These are phyloP conservation scores for Cepphus grylle DNA, from an alignment of 2,113 vertebrate genomes.

Conservation along the genomic window DNA sequence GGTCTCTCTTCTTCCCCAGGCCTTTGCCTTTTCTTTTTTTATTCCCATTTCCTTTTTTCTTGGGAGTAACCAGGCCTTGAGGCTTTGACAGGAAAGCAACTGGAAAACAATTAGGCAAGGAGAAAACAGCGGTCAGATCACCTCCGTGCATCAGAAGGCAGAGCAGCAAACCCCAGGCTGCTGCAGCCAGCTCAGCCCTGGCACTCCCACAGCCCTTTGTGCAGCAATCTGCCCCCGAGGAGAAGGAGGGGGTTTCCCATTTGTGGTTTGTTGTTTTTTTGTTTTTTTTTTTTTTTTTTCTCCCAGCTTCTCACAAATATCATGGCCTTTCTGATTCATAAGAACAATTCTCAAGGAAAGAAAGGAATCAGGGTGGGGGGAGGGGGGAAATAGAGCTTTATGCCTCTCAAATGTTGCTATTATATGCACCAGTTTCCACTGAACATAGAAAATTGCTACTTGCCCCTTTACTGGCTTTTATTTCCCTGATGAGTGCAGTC, in stretches of 20 bases:
- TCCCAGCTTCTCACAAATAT: conserved; percentile 31
- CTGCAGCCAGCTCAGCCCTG: background rate
- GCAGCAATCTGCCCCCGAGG: background rate
- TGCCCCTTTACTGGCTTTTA: conserved; percentile 29
- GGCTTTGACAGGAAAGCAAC: conserved; percentile 89
- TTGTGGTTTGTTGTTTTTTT: background rate
- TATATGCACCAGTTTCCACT: conserved; percentile 42
- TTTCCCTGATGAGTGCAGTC: background rate
- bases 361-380: background rate
- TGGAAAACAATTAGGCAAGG: conserved; percentile 44
- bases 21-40: conserved; percentile 85
- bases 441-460: conserved; percentile 1
- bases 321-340: conserved; percentile 35
- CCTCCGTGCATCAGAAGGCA: background rate
- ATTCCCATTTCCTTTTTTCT: conserved; percentile 76
- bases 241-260: background rate
- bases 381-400: background rate
- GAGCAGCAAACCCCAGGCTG: background rate
- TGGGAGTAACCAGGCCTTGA: conserved; percentile 75
- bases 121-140: background rate
- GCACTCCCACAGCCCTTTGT: background rate
- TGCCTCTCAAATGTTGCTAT: conserved; percentile 21
- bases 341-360: conserved; percentile 37
- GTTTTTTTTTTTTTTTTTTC: background rate
- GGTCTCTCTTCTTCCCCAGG: conserved; percentile 90